These are phyloP conservation scores for Entelurus aequoreus DNA, from an alignment of 2,113 vertebrate genomes.

Conservation along the genomic window DNA sequence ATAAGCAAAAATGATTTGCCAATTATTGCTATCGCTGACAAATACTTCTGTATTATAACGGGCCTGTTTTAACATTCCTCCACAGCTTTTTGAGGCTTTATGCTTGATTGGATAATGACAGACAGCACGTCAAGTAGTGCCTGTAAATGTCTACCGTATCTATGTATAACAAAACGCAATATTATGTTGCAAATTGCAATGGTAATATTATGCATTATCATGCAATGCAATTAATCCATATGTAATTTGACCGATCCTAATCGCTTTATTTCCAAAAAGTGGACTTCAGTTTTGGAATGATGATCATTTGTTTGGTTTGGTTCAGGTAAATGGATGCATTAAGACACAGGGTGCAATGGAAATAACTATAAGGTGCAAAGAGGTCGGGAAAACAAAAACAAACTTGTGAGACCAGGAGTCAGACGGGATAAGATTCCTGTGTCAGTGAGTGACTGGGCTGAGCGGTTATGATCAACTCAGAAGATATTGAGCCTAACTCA, in stretches of 20 bases:
- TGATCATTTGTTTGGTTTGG: constrained; percentile 3
- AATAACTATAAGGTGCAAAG: constrained; percentile 8
- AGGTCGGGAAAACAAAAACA: constrained; percentile 14
- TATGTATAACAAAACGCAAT: background rate
- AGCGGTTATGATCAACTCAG: constrained; percentile 11
- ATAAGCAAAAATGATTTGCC: constrained; percentile 27
- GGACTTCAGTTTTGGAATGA: constrained; percentile 1
- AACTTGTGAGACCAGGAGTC: constrained; percentile 14
- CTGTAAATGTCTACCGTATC: background rate
- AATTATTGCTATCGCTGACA: constrained; percentile 23
- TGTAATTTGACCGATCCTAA: constrained; percentile 3
- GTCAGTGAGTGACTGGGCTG: constrained; percentile 3
- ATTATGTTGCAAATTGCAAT: background rate
- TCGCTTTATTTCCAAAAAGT: constrained; percentile 4
- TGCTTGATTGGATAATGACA: background rate
- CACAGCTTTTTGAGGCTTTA: background rate
- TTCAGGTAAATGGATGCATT: background rate
- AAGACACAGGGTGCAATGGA: background rate
- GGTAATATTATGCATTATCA: background rate
- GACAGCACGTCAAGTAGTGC: too few relatives aligned
- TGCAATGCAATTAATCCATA: background rate
- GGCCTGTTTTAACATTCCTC: constrained; percentile 8
- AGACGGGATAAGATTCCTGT: background rate
- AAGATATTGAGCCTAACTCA: background rate
- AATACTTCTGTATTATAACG: constrained; percentile 12